Base-by-base conservation (phyloP, 2,888 invertebrate genomes). In the Habroteleia sp. region DNA sequence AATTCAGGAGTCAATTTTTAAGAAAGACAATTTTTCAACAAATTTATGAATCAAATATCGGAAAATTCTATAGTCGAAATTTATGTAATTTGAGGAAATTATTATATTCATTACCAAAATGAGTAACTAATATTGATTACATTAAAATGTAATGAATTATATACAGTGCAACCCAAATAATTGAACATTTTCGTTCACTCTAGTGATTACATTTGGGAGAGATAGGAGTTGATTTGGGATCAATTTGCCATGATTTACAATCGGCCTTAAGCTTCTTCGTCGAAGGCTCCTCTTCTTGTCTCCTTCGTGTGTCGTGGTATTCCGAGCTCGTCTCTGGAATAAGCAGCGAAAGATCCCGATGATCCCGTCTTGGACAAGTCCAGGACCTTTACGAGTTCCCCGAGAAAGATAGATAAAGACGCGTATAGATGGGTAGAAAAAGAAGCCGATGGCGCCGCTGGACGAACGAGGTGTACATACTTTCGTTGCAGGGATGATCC, bases 201-300 rank as follows among this genome's bases (percentile, higher is more conserved):
- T 58, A 41, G 54, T 35, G 62, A 54, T 56, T 56, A 56, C 65
- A 50, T 62, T 73, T 76, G 69, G 76, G 78, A 77, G 78, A 77
- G 69, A 71, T 68, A 42, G 68, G 74, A 78, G 77, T 83, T 86
- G 86, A 87, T 87, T 87, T 87, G 87, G 85, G 85, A 87, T 87
- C 86, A 85, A 87, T 85, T 87, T 87, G 87, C 84, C 82, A 84
- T 87, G 87, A 87, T 87, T 87, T 87, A 87, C 84, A 86, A 84
- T 85, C 83, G 82, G 78, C 81, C 78, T 66, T 72, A 69, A 74
- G 77, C 76, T 71, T 81, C 81, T 74, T 77, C 72, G 76, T 42
- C 73, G 58, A 62, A 68, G 66, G 14, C 33, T 62, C 74, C 23
- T 58, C 60, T 62, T 77, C 79, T 78, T 79, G 74, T 77, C 75